Conservation (phyloP, 2,888 invertebrate species). For the Acrobeloides nanus region DNA sequence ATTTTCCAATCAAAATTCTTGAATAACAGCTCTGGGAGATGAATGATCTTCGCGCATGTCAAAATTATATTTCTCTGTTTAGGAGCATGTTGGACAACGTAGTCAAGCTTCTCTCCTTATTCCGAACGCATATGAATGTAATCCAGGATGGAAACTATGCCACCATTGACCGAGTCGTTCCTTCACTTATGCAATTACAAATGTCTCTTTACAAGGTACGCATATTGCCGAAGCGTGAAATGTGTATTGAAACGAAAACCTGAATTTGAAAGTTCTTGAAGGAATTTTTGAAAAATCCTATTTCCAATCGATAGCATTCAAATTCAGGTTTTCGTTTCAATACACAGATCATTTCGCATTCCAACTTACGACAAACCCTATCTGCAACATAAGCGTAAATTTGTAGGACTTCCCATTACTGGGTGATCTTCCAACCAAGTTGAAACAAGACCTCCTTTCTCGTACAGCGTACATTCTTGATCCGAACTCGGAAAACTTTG, state of each 20-base stretch:
- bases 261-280: too few relatives aligned
- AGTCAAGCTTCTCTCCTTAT: slow-evolving; percentile 16
- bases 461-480: slow-evolving; percentile 24
- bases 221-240: not conserved
- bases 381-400: not conserved
- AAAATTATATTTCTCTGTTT: slow-evolving; percentile 9
- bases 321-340: too few relatives aligned
- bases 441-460: slow-evolving; percentile 15
- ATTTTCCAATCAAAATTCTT: not conserved
- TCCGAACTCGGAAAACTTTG: slow-evolving; percentile 23
- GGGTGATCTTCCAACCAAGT: slow-evolving; percentile 8
- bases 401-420: slow-evolving; percentile 16
- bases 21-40: slow-evolving; percentile 2
- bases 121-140: slow-evolving; percentile 20
- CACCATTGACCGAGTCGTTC: slow-evolving; percentile 43
- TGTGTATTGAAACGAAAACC: too few relatives aligned
- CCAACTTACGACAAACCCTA: too few relatives aligned
- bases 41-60: too few relatives aligned
- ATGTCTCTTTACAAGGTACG: slow-evolving; percentile 32
- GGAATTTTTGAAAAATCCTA: too few relatives aligned
- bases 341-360: too few relatives aligned
- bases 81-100: slow-evolving; percentile 19
- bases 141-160: slow-evolving; percentile 25
- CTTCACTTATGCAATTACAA: slow-evolving; percentile 36
- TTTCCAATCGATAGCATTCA: too few relatives aligned